Evolutionary conservation across 2,113 vertebrate genomes (phyloP).

Genomic region (Cacatua alba): DNA sequence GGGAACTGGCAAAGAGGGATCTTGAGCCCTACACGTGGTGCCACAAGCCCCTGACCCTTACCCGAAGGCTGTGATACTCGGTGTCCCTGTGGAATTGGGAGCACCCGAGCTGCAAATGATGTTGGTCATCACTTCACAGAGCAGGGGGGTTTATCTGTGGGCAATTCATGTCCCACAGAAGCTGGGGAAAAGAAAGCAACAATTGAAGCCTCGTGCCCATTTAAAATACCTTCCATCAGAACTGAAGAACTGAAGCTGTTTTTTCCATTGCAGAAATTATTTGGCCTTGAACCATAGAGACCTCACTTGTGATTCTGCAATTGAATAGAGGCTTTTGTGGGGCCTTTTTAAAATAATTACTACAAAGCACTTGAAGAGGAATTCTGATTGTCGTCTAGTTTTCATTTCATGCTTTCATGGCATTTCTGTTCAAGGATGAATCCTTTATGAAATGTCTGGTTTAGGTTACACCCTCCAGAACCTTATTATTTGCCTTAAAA

Average conservation of each 20-base stretch:
- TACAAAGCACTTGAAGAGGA: slow-evolving; percentile 64
- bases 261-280: slow-evolving; percentile 57
- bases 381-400: slow-evolving; percentile 63
- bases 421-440: slow-evolving; percentile 68
- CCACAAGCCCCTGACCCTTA: neutral
- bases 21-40: neutral
- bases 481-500: slow-evolving; percentile 69
- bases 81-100: neutral
- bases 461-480: slow-evolving; percentile 71
- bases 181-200: slow-evolving; percentile 12
- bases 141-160: slow-evolving; percentile 20
- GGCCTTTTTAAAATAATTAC: slow-evolving; percentile 62
- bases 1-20: neutral
- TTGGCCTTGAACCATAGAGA: slow-evolving; percentile 55
- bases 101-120: neutral
- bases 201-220: slow-evolving; percentile 30
- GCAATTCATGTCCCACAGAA: slow-evolving; percentile 44
- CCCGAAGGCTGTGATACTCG: accelerated
- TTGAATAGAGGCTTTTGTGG: slow-evolving; percentile 66
- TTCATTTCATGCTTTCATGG: slow-evolving; percentile 63
- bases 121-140: neutral
- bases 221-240: slow-evolving; percentile 54
- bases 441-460: slow-evolving; percentile 71
- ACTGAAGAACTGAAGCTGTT: slow-evolving; percentile 43
- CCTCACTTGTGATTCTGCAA: slow-evolving; percentile 62